Conservation (phyloP, 1,140 invertebrate species). For the Orchesella cincta region DNA sequence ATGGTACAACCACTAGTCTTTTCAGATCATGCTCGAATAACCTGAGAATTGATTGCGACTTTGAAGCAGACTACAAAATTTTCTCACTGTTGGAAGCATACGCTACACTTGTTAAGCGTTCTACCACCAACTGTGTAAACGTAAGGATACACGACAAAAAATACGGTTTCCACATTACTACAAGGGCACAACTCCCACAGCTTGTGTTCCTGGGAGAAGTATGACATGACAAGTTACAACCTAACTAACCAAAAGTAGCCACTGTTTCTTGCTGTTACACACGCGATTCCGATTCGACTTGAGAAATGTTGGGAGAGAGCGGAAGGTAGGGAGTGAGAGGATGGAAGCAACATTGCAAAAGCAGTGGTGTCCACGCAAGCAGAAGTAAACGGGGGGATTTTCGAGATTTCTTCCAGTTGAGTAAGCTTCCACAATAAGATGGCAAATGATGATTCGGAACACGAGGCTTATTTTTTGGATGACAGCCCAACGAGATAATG, state of each 20-base stretch:
- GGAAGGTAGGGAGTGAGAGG: background rate
- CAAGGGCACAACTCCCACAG: background rate
- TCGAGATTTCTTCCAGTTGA: constrained; percentile 44
- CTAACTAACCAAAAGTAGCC: constrained; percentile 23
- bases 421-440: constrained; percentile 38
- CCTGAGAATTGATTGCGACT: background rate
- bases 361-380: background rate
- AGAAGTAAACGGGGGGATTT: constrained; percentile 3
- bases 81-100: background rate
- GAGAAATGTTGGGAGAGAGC: background rate
- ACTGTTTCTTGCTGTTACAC: constrained; percentile 3
- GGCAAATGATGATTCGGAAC: constrained; percentile 50
- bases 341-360: background rate
- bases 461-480: constrained; percentile 41
- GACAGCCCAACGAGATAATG: constrained; percentile 7
- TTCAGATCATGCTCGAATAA: constrained; percentile 19
- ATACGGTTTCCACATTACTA: background rate
- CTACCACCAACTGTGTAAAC: constrained; percentile 5
- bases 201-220: background rate
- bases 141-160: background rate
- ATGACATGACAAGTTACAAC: constrained; percentile 20
- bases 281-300: background rate
- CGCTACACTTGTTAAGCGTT: background rate
- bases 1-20: no score
- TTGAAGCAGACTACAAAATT: no score